phyloP scores from a whole-genome alignment of 2,113 vertebrate species.

The Arizona elegans region DNA sequence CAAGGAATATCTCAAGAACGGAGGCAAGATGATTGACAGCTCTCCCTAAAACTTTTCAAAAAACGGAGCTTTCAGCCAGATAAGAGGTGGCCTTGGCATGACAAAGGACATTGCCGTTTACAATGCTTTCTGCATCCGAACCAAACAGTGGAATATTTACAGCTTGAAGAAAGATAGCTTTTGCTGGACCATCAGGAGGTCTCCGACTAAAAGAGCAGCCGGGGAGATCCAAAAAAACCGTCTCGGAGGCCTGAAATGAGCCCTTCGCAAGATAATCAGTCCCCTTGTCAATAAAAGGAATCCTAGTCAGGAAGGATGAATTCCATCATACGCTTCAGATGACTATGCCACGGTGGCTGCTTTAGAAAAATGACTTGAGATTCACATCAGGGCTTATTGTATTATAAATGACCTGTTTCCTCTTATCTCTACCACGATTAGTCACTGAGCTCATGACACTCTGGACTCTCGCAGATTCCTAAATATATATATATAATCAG shows the following conservation, averaged over 20 bases:
- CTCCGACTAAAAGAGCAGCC: neutral
- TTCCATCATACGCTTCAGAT: slow-evolving; percentile 38
- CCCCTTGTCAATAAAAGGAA: neutral
- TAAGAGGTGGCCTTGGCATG: neutral
- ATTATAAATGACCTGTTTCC: slow-evolving; percentile 1
- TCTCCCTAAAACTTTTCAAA: slow-evolving; percentile 9
- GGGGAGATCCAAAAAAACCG: neutral
- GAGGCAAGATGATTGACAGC: neutral
- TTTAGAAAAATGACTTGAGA: slow-evolving; percentile 23
- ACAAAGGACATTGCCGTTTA: neutral
- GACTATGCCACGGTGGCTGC: slow-evolving; percentile 39
- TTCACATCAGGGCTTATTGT: neutral
- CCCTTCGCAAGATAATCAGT: neutral
- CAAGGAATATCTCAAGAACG: neutral
- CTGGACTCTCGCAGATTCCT: slow-evolving; percentile 7
- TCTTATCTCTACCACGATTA: neutral
- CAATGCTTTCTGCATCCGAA: slow-evolving; percentile 2
- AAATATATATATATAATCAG: neutral
- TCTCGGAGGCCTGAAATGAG: neutral
- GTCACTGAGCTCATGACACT: slow-evolving; percentile 1
- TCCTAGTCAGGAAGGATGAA: slow-evolving; percentile 17
- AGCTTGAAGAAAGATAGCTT: neutral
- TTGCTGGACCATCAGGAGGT: neutral
- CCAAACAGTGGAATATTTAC: slow-evolving; percentile 18
- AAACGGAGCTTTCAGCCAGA: slow-evolving; percentile 1